Conservation (phyloP, 2,113 vertebrate genomes). For the Marmota monax region DNA sequence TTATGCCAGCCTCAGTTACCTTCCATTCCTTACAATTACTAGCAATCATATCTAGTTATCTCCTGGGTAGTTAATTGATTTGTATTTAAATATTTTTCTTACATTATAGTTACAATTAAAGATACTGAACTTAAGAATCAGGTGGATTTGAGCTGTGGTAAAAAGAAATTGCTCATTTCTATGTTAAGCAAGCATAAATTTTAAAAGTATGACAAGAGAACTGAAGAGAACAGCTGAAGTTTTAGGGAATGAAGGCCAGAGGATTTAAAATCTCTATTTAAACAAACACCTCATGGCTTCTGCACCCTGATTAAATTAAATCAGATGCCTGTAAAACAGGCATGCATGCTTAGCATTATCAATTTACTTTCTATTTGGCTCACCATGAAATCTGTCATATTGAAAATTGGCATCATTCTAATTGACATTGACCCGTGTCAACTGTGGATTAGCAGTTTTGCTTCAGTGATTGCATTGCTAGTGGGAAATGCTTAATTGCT, state of each 20-base stretch:
- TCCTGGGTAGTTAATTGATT: neutral
- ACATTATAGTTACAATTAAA: constrained; percentile 43
- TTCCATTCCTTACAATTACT: constrained; percentile 24
- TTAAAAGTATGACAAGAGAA: neutral
- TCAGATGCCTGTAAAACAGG: constrained; percentile 49
- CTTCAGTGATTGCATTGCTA: constrained; percentile 44
- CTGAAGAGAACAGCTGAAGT: neutral
- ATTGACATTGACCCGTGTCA: constrained; percentile 63
- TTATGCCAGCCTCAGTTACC: neutral
- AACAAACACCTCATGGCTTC: constrained; percentile 50
- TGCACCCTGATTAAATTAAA: constrained; percentile 70
- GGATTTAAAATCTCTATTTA: constrained; percentile 53
- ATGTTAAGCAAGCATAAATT: constrained; percentile 19
- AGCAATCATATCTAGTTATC: neutral
- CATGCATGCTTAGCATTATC: constrained; percentile 62
- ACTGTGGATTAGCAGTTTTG: constrained; percentile 60
- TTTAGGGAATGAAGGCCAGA: constrained; percentile 44
- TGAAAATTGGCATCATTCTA: constrained; percentile 64
- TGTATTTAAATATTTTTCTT: constrained; percentile 51
- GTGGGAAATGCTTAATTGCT: constrained; percentile 63
- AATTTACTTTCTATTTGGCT: constrained; percentile 60
- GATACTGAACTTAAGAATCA: constrained; percentile 9
- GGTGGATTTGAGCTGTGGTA: neutral
- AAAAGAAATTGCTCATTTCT: neutral
- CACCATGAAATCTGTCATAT: constrained; percentile 66